Conservation (phyloP, 2,888 invertebrate genomes). For the Spatulosminthurus flaviceps region DNA sequence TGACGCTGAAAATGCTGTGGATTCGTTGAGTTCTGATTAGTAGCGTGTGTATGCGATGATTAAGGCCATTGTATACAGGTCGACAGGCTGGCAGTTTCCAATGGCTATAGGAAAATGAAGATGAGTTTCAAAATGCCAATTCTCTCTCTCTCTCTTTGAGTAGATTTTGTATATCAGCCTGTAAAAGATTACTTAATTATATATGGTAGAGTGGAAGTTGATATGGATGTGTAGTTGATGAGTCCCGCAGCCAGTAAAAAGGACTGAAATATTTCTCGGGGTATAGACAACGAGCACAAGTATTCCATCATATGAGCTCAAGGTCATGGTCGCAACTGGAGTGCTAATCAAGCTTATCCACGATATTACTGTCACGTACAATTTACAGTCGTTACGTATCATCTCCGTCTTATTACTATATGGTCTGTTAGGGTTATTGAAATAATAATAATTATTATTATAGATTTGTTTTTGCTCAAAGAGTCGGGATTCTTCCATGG, state of each 20-base stretch:
- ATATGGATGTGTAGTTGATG: no score
- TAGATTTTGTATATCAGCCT: no score
- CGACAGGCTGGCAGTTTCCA: background rate
- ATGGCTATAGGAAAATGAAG: background rate
- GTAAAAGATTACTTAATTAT: background rate
- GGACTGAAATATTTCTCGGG: slow-evolving; percentile 24
- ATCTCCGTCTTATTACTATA: background rate
- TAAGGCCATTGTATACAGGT: slow-evolving; percentile 7
- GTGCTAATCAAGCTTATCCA: background rate
- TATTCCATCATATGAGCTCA: background rate
- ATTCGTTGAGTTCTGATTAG: background rate
- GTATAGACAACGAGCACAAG: slow-evolving; percentile 16
- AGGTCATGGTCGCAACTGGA: background rate
- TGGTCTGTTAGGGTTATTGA: no score
- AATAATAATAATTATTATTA: background rate
- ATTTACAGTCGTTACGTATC: background rate
- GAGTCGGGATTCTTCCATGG: background rate
- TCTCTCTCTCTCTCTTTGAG: no score
- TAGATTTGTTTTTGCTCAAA: background rate
- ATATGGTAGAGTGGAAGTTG: no score
- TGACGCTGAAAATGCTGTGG: background rate
- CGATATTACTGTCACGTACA: background rate
- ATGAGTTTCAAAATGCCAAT: background rate
- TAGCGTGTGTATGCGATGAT: background rate
- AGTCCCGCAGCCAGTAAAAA: slow-evolving; percentile 1